These are phyloP conservation scores for Colaptes auratus DNA, from an alignment of 2,113 vertebrate species.

Conservation along the genomic window DNA sequence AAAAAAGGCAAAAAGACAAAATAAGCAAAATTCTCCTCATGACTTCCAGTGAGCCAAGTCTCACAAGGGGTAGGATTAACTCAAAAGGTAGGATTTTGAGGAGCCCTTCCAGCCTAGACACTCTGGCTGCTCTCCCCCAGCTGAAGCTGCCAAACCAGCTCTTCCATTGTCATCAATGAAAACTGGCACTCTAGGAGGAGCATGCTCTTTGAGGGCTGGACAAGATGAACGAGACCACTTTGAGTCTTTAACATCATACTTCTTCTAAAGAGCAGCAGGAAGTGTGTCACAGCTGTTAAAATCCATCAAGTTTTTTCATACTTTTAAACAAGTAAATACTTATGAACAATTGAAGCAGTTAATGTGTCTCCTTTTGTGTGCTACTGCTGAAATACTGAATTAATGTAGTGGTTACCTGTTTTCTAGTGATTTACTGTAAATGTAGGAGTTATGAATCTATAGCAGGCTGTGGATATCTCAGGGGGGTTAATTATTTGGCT, in stretches of 20 bases:
- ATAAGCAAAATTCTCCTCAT: background rate
- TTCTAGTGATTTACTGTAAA: background rate
- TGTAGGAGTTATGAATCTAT: background rate
- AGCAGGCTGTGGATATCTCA: background rate
- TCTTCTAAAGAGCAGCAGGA: background rate
- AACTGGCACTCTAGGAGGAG: background rate
- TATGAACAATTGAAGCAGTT: background rate
- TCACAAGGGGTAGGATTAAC: background rate
- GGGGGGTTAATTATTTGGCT: background rate
- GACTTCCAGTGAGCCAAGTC: background rate
- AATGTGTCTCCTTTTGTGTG: background rate
- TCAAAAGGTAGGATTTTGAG: background rate
- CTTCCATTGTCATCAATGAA: fast-evolving
- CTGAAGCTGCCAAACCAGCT: background rate
- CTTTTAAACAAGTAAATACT: background rate
- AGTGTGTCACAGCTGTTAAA: background rate
- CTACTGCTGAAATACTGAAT: background rate
- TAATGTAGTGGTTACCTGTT: background rate
- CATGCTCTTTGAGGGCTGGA: background rate
- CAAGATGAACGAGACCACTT: background rate
- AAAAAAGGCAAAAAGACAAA: background rate
- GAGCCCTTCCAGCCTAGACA: background rate
- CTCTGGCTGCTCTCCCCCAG: background rate
- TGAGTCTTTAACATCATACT: background rate
- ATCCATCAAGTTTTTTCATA: background rate